Evolutionary conservation across 1,140 invertebrate species (phyloP).

Genomic region (Acarapis woodi): DNA sequence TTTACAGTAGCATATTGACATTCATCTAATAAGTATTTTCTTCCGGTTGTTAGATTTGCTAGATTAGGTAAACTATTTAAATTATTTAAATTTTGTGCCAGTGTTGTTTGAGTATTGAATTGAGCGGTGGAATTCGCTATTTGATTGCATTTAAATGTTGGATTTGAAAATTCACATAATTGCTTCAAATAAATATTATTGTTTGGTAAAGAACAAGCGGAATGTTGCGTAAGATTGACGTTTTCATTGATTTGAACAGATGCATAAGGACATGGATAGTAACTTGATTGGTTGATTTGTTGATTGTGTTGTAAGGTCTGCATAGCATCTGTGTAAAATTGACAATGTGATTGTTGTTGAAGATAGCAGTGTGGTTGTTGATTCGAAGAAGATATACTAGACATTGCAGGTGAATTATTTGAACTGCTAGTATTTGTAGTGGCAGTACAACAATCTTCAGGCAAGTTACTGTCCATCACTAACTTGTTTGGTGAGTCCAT

Average conservation of each 20-base stretch:
- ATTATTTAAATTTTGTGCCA: too few relatives aligned
- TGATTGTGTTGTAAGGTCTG: background rate
- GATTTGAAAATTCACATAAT: background rate
- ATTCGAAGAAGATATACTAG: background rate
- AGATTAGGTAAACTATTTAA: too few relatives aligned
- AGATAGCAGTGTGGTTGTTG: background rate
- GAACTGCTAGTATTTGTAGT: background rate
- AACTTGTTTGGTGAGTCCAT: background rate
- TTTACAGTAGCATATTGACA: background rate
- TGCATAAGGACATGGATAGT: background rate
- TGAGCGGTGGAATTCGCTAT: background rate
- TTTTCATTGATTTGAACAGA: conserved; percentile 1
- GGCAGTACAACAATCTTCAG: background rate
- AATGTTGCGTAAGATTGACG: background rate
- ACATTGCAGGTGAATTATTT: background rate
- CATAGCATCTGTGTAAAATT: background rate
- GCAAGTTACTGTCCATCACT: background rate
- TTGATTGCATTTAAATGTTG: background rate
- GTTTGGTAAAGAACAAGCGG: background rate
- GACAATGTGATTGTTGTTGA: background rate
- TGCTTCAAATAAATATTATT: background rate
- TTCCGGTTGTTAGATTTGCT: too few relatives aligned
- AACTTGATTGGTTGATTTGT: background rate
- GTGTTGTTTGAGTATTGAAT: too few relatives aligned
- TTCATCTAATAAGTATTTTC: background rate